Evolutionary conservation across 2,888 invertebrate genomes (phyloP).

Genomic region (Drosophila mulleri): DNA sequence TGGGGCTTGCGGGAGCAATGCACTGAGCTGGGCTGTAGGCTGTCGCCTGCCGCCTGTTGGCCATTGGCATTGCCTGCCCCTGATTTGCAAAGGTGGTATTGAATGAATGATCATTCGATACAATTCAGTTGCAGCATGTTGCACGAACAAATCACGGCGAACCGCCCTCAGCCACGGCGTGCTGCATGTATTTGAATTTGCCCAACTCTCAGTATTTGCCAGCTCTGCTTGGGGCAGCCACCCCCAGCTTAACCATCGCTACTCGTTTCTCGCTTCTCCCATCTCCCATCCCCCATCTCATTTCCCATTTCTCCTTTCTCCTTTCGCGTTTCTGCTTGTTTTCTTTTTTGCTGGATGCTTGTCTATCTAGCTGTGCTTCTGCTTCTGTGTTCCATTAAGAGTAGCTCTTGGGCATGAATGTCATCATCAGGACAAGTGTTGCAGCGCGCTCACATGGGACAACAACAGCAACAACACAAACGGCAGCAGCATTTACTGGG

Average conservation of each 20-base stretch:
- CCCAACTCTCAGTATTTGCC: constrained; percentile 25
- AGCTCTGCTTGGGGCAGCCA: constrained; percentile 10
- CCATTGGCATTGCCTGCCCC: constrained; percentile 1
- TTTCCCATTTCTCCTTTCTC: background rate
- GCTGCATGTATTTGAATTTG: constrained; percentile 3
- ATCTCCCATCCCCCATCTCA: background rate
- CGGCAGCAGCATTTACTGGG: constrained; percentile 39
- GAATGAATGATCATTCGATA: constrained; percentile 34
- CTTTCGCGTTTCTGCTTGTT: background rate
- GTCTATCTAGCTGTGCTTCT: constrained; percentile 39
- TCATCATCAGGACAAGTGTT: constrained; percentile 77
- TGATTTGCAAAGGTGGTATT: constrained; percentile 2
- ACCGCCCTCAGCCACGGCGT: constrained; percentile 4
- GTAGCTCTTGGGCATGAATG: constrained; percentile 80
- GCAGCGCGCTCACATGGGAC: constrained; percentile 56
- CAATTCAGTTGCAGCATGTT: constrained; percentile 13
- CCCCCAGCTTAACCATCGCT: constrained; percentile 20
- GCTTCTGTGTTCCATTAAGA: constrained; percentile 65
- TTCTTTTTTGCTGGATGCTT: constrained; percentile 39
- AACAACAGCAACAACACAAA: constrained; percentile 24
- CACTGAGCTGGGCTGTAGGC: constrained; percentile 5
- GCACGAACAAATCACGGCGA: constrained; percentile 19
- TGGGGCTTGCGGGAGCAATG: constrained; percentile 28
- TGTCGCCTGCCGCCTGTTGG: constrained; percentile 3
- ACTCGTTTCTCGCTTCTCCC: constrained; percentile 3